phyloP scores from a whole-genome alignment of 2,888 invertebrate genomes.

The Ectropis crepuscularia region DNA sequence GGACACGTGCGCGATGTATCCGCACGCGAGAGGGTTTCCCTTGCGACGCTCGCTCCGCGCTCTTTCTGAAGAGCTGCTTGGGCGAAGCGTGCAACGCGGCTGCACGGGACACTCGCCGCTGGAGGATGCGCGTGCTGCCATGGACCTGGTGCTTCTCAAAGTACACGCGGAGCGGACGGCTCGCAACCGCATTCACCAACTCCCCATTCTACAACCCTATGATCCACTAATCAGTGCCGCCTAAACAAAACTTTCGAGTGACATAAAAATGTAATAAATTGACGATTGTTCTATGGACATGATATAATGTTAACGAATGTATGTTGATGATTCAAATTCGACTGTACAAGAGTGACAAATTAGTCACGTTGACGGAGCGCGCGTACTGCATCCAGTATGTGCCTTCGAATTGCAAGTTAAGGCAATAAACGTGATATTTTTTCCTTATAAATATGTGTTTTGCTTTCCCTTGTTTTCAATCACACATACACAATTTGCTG shows the following conservation, averaged over 20 bases:
- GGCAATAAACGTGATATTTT: conserved; percentile 83
- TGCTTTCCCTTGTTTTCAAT: conserved; percentile 51
- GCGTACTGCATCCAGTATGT: conserved; percentile 76
- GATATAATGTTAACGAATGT: conserved; percentile 54
- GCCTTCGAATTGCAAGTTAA: conserved; percentile 80
- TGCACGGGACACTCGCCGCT: conserved; percentile 93
- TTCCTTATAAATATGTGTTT: conserved; percentile 60
- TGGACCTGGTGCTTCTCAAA: conserved; percentile 94
- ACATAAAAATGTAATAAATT: conserved; percentile 48
- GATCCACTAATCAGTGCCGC: conserved; percentile 78
- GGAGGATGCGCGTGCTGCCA: conserved; percentile 96
- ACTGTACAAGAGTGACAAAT: conserved; percentile 61
- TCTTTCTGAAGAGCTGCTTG: conserved; percentile 89
- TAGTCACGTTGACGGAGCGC: conserved; percentile 81
- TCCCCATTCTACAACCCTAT: conserved; percentile 72
- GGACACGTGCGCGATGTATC: conserved; percentile 95
- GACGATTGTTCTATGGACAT: conserved; percentile 69
- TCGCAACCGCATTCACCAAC: conserved; percentile 57
- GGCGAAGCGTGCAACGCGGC: conserved; percentile 91
- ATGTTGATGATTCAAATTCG: conserved; percentile 54
- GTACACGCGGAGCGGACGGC: conserved; percentile 75
- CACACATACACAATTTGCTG: conserved; percentile 18
- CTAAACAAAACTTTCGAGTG: conserved; percentile 59
- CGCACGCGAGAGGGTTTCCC: conserved; percentile 93
- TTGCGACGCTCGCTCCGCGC: conserved; percentile 92